Base-by-base conservation (phyloP, 37 sponge, comb jelly and placozoan species). In the Haliclona indistincta region DNA sequence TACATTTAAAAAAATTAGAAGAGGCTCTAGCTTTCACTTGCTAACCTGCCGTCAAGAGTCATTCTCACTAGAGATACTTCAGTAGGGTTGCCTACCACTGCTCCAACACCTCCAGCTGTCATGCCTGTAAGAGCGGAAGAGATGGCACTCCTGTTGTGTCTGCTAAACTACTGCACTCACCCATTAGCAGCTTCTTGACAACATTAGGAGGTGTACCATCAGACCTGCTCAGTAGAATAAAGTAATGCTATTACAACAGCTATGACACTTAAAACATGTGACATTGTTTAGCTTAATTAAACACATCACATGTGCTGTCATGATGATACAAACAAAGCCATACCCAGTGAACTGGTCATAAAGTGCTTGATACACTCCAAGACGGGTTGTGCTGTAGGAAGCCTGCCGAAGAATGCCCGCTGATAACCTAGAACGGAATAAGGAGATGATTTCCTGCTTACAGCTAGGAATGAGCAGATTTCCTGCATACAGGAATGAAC, bases 371-470 rank as follows among this genome's bases (percentile, higher is more conserved):
- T 80, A 92, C 29, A 92, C 61, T 38, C 93, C 93, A n/a, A 92
- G 54, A 58, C 93, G 49, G 2, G 81, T 72, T 19, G 93, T 92
- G 6, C 85, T 84, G 54, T 92, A 92, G 2, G 88, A 77, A 35
- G 88, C 83, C 58, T 92, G 93, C 61, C 93, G 71, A 8, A 89
- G 39, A 34, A 92, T 47, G 1, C 88, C 93, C 34, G 93, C 93
- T 64, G 88, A 84, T 37, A 92, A 74, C 68, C 91, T 89, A 47
- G 13, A 7, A 19, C 45, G 54, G 53, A 62, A 13, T 54, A 23
- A 41, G n/a, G 37, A 20, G 4, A 6, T 25, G 28, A 17, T 25
- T 25, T 58, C 22, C 11, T 58, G 7, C 6, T 58, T 20, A 58
- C 60, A 58, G 22, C 22, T n/a, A 20, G 6, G 26, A 58, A 8